Percentiles rank a stretch among this genome's conserved stretches.
Evolutionary conservation across 2,888 invertebrate genomes (phyloP).

Genomic region (Xanthorhoe designata): DNA sequence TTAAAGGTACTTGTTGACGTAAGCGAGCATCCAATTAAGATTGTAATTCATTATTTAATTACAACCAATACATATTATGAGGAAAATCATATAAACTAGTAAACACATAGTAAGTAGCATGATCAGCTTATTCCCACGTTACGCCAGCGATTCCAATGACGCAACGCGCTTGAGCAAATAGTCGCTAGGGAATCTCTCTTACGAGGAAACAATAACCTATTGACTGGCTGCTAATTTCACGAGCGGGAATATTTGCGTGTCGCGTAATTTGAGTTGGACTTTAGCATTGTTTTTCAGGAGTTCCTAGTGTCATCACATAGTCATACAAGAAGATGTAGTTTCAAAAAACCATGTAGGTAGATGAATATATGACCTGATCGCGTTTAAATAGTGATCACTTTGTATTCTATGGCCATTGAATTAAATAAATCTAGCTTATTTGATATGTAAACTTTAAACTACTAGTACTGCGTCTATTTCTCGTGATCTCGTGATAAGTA

Average conservation of each 20-base stretch:
- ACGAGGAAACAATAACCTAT: slow-evolving; percentile 10
- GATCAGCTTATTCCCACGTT: slow-evolving; percentile 10
- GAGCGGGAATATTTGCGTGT: slow-evolving; percentile 3
- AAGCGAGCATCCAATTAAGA: neutral
- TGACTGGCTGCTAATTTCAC: neutral
- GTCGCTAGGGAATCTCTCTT: neutral
- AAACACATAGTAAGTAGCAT: neutral
- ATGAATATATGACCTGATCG: neutral
- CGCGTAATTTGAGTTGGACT: neutral
- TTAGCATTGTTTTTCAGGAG: neutral
- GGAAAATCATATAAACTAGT: neutral
- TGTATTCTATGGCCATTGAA: neutral
- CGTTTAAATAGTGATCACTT: neutral
- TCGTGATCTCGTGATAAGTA: too few relatives aligned
- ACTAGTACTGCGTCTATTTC: too few relatives aligned
- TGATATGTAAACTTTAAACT: too few relatives aligned
- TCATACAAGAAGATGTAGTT: neutral
- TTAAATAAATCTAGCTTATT: too few relatives aligned
- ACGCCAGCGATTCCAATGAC: slow-evolving; percentile 14
- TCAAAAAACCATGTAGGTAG: neutral
- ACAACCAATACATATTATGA: neutral
- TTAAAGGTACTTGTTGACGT: neutral
- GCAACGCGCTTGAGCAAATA: neutral
- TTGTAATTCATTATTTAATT: neutral
- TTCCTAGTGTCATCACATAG: neutral